Evolutionary conservation across 2,113 vertebrate genomes (phyloP).

Genomic region (Cryptotis parvus): DNA sequence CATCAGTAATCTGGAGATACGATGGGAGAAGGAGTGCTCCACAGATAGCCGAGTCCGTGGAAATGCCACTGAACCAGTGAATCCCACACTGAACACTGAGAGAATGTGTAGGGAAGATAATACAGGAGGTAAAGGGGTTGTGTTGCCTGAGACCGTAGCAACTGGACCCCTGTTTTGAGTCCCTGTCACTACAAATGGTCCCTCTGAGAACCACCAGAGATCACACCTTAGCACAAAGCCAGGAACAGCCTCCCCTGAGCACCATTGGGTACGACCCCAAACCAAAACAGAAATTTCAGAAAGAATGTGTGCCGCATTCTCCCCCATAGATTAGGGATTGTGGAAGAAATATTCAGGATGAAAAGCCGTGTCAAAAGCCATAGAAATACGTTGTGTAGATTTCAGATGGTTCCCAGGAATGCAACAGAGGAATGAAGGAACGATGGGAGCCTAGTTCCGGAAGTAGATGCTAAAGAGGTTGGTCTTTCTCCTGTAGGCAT

Average conservation of each 20-base stretch:
- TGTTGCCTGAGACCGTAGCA: no score
- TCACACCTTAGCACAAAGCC: no score
- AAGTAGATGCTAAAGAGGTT: background rate
- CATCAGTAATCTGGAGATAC: background rate
- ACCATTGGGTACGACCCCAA: no score
- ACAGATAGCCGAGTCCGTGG: background rate
- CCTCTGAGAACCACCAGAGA: no score
- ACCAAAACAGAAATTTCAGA: background rate
- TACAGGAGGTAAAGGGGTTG: background rate
- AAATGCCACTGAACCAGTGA: background rate
- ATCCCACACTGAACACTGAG: background rate
- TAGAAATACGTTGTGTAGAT: background rate
- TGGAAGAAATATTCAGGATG: background rate
- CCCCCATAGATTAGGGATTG: background rate
- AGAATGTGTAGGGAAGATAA: background rate
- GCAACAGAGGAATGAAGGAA: background rate
- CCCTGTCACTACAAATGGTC: no score
- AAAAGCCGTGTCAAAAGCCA: background rate
- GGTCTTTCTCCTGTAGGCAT: conserved; percentile 2
- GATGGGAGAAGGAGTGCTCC: background rate
- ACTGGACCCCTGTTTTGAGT: no score
- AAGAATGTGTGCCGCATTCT: background rate
- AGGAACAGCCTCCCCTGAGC: no score
- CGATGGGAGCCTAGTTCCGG: background rate
- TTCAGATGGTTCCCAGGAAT: background rate